phyloP scores from a whole-genome alignment of 2,888 invertebrate genomes.

The Incurvaria masculella region DNA sequence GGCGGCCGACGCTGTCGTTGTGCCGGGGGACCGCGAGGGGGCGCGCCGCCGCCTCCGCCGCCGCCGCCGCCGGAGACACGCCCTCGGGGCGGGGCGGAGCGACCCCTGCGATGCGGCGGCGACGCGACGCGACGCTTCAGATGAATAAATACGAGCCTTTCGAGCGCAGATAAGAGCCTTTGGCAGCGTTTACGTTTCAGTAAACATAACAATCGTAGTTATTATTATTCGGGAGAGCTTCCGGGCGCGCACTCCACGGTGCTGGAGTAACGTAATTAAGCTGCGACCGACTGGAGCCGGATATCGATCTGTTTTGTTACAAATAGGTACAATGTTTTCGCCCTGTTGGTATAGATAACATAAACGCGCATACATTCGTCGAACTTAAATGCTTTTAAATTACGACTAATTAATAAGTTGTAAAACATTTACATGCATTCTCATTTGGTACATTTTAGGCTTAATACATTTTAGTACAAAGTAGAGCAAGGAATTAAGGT shows the following conservation, averaged over 20 bases:
- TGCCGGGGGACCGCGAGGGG: constrained; percentile 25
- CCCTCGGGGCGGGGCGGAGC: constrained; percentile 15
- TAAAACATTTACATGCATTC: too few relatives aligned
- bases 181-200: constrained; percentile 47
- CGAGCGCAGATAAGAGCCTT: background rate
- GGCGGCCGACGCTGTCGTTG: constrained; percentile 35
- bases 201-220: constrained; percentile 58
- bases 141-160: background rate
- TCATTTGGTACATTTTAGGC: too few relatives aligned
- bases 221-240: constrained; percentile 43
- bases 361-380: too few relatives aligned
- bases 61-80: constrained; percentile 23
- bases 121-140: background rate
- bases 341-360: too few relatives aligned
- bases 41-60: constrained; percentile 30
- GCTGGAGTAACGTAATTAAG: background rate
- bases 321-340: too few relatives aligned
- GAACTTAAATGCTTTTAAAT: too few relatives aligned
- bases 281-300: background rate
- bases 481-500: too few relatives aligned
- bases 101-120: constrained; percentile 17
- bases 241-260: background rate
- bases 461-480: too few relatives aligned
- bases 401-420: too few relatives aligned
- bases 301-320: background rate